These are phyloP conservation scores for Laothoe populi DNA, from an alignment of 2,888 invertebrate species.

Conservation along the genomic window DNA sequence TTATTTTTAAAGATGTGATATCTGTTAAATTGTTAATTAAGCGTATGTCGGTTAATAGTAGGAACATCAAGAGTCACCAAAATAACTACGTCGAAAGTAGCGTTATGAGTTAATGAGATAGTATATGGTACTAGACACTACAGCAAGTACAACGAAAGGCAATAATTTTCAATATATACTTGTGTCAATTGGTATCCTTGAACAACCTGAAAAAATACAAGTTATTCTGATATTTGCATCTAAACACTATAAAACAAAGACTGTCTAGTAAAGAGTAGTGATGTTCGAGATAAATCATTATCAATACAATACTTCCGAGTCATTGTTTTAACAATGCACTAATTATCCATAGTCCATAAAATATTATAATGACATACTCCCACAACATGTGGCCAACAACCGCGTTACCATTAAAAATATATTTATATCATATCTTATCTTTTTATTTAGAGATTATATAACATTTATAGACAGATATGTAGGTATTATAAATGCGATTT, in stretches of 20 bases:
- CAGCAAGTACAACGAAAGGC: slow-evolving; percentile 44
- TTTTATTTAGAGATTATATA: neutral
- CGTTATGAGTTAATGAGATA: slow-evolving; percentile 43
- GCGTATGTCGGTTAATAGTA: slow-evolving; percentile 15
- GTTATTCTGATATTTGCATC: slow-evolving; percentile 39
- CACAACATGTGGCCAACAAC: neutral
- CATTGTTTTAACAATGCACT: neutral
- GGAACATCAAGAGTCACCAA: slow-evolving; percentile 31
- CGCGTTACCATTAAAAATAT: slow-evolving; percentile 9
- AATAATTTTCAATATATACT: slow-evolving; percentile 70
- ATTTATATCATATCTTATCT: slow-evolving; percentile 6
- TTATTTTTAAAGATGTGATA: neutral
- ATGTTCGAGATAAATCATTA: slow-evolving; percentile 2
- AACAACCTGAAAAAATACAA: slow-evolving; percentile 75
- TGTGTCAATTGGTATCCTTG: slow-evolving; percentile 73
- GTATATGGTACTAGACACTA: slow-evolving; percentile 32
- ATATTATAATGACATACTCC: neutral
- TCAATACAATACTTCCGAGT: neutral
- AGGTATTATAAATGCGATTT: neutral
- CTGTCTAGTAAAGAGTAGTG: neutral
- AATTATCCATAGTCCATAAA: neutral
- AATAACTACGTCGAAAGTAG: slow-evolving; percentile 60
- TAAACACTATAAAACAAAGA: slow-evolving; percentile 4
- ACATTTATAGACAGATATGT: neutral
- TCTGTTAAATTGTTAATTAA: slow-evolving; percentile 24